Conservation (phyloP, 2,113 vertebrate genomes). For the Tyrannus savana region DNA sequence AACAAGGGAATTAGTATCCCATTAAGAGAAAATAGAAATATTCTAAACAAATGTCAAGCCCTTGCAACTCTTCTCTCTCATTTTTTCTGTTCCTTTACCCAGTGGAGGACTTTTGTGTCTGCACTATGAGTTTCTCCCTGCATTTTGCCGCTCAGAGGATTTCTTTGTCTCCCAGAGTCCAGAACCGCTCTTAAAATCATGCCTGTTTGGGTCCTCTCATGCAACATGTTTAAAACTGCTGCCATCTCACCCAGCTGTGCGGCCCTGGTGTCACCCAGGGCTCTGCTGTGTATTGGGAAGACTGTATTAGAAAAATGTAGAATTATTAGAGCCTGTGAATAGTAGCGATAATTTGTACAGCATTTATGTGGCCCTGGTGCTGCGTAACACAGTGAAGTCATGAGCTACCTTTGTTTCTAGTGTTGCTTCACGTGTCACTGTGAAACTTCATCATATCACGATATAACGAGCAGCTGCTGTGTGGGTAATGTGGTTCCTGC, state of each 20-base stretch:
- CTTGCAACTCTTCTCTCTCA: neutral
- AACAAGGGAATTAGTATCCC: neutral
- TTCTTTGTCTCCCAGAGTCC: neutral
- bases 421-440: neutral
- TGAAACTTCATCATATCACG: neutral
- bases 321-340: constrained; percentile 12
- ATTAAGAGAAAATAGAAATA: neutral
- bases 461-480: neutral
- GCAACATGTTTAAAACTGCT: neutral
- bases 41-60: neutral
- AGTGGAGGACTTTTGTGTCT: neutral
- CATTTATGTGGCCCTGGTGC: neutral
- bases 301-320: neutral
- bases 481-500: neutral
- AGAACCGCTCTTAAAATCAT: neutral
- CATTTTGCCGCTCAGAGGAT: neutral
- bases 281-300: neutral
- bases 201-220: neutral
- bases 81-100: neutral
- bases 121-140: neutral
- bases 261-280: neutral
- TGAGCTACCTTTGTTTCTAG: neutral
- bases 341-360: neutral
- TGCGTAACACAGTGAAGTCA: neutral
- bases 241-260: neutral